Base-by-base conservation (phyloP, 2,113 vertebrate species). In the Maccullochella peelii region DNA sequence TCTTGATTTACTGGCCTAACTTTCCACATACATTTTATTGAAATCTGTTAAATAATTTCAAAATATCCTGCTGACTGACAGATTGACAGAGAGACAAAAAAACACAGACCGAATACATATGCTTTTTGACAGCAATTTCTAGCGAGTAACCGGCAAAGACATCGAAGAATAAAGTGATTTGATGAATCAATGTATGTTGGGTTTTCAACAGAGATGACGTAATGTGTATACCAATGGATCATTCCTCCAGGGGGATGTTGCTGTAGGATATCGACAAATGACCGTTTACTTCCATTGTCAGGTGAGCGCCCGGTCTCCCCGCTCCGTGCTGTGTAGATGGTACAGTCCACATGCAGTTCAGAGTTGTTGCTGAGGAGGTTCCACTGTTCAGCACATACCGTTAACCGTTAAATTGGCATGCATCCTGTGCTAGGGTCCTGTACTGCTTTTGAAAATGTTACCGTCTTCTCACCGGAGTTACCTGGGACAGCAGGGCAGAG, bases 361-460 rank as follows among this genome's bases (percentile, higher is more conserved):
- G 94, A 95, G 94, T 94, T 93, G 95, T 95, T 95, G 95, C 96
- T 88, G 95, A 96, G 95, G 95, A 95, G 93, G 73, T 90, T 94
- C 92, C 91, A 85, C 91, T 78, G 88, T 90, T 92, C 86, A 44
- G 73, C 79, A 85, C 89, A 91, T 74, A 90, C 88, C 76, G 83
- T 79, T 81, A 77, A 90, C 88, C 76, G 83, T 79, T 81, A 77
- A 83, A 92, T 44, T 79, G 88, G 82, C 82, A 57, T 59, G 80
- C 78, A 61, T 73, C 58, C 75, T 73, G 54, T 71, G 42, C 75
- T 18, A 1, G 40, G 36, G 80, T 80, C 67, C 77, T 68, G 80
- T 23, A 20, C 76, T 23, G 81, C 84, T 82, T 88, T 61, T 87
- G 8, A 88, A 80, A 87, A 94, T 94, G 93, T 88, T 61, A 68